phyloP scores from a whole-genome alignment of 2,888 invertebrate genomes.

The Nymphalis urticae region DNA sequence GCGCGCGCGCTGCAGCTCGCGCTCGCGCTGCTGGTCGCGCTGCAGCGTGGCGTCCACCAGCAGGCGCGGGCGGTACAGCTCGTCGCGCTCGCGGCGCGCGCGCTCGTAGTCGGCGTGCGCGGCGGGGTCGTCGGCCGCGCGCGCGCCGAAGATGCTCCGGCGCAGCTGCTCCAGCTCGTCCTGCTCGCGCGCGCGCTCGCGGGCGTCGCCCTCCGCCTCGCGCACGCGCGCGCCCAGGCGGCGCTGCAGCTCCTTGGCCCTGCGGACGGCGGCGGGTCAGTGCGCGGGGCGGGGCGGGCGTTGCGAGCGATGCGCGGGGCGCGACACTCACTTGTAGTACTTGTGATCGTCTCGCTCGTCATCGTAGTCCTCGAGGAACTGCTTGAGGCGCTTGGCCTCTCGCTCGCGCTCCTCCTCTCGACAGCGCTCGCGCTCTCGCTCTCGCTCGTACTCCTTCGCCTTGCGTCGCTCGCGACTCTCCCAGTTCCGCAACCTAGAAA shows the following conservation, averaged over 20 bases:
- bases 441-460: slow-evolving; percentile 93
- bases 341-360: slow-evolving; percentile 98
- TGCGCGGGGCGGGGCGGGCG: neutral
- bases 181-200: slow-evolving; percentile 94
- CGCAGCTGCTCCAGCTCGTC: slow-evolving; percentile 92
- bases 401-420: slow-evolving; percentile 93
- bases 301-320: neutral
- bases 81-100: slow-evolving; percentile 85
- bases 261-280: slow-evolving; percentile 44
- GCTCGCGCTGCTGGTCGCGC: slow-evolving; percentile 82
- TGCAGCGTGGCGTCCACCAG: slow-evolving; percentile 87
- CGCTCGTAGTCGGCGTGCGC: slow-evolving; percentile 49
- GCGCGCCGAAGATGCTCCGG: slow-evolving; percentile 68
- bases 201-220: slow-evolving; percentile 95
- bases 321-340: slow-evolving; percentile 85
- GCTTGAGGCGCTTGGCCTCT: slow-evolving; percentile 96
- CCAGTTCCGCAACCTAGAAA: slow-evolving; percentile 83
- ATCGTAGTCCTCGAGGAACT: slow-evolving; percentile 99
- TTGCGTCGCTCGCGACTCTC: slow-evolving; percentile 94
- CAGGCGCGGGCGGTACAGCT: slow-evolving; percentile 91
- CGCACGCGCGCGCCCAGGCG: slow-evolving; percentile 95
- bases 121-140: slow-evolving; percentile 76
- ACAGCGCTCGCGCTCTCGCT: slow-evolving; percentile 87
- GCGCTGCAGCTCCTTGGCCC: slow-evolving; percentile 93
- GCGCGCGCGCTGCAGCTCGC: slow-evolving; percentile 77